Conservation (phyloP, 1,140 invertebrate species). For the Aphelenchoides besseyi region DNA sequence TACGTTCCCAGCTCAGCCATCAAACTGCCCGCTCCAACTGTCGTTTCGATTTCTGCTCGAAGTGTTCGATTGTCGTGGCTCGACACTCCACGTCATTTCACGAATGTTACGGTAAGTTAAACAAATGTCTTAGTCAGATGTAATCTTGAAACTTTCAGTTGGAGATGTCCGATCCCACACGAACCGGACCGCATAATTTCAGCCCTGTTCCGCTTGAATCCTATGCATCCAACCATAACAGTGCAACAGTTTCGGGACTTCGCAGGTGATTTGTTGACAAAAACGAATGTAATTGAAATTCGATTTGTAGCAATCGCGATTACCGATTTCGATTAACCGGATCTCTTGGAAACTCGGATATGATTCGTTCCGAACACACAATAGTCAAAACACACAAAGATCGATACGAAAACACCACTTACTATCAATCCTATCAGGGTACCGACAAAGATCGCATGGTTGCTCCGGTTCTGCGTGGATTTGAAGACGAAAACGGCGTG, state of each 20-base stretch:
- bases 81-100: conserved; percentile 22
- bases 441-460: background rate
- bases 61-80: conserved; percentile 45
- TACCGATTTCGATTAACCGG: conserved; percentile 55
- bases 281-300: conserved; percentile 28
- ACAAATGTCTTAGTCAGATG: background rate
- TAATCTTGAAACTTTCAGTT: conserved; percentile 27
- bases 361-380: conserved; percentile 45
- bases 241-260: conserved; percentile 29
- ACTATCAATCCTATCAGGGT: conserved; percentile 20
- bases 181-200: conserved; percentile 34
- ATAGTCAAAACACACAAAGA: conserved; percentile 39
- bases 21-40: conserved; percentile 40
- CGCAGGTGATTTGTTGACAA: conserved; percentile 26
- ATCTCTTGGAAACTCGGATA: conserved; percentile 32
- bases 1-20: background rate
- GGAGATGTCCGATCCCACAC: conserved; percentile 31
- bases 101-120: conserved; percentile 31
- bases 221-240: conserved; percentile 28
- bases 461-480: conserved; percentile 1
- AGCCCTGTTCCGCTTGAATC: conserved; percentile 34
- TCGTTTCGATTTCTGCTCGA: conserved; percentile 38
- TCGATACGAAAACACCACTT: conserved; percentile 28
- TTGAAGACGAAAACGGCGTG: conserved; percentile 24
- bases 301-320: conserved; percentile 42